Conservation (phyloP, 2,797 vertebrate genomes). For the Hypotaenidia okinawae region DNA sequence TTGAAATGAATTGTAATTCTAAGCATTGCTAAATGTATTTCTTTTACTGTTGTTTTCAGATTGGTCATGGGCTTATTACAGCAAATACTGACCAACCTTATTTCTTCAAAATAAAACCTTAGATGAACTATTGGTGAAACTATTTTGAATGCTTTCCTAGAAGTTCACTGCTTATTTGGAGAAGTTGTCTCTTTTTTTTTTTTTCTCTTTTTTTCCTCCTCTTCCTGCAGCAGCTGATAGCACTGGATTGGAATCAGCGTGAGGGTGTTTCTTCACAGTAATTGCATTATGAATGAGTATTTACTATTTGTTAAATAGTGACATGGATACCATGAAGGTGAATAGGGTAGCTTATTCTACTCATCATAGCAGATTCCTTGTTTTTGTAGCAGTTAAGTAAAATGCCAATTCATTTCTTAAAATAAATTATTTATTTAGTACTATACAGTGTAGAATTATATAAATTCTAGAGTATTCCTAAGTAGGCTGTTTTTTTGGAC, state of each 20-base stretch:
- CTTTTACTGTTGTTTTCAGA: conserved; percentile 4
- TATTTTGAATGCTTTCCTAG: background rate
- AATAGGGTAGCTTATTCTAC: background rate
- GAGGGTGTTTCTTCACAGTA: background rate
- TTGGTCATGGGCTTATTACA: background rate
- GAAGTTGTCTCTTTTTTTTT: rapidly evolving
- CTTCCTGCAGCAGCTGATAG: background rate
- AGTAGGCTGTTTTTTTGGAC: background rate
- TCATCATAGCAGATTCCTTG: background rate
- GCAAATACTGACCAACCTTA: background rate
- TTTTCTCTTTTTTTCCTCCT: rapidly evolving
- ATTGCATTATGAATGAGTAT: background rate
- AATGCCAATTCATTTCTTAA: background rate
- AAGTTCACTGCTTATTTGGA: background rate
- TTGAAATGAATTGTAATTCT: conserved; percentile 4
- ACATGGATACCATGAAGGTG: background rate
- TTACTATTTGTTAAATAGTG: background rate
- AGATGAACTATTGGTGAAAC: background rate
- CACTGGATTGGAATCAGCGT: background rate
- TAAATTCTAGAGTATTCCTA: background rate
- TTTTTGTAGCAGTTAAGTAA: background rate
- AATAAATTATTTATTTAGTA: background rate
- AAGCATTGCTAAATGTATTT: conserved; percentile 8
- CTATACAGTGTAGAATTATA: background rate
- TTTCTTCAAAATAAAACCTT: background rate